A percentile compares a stretch with the other conserved stretches of the same genome.
Evolutionary conservation across 1,140 invertebrate genomes (phyloP).

Genomic region (Sipha flava): DNA sequence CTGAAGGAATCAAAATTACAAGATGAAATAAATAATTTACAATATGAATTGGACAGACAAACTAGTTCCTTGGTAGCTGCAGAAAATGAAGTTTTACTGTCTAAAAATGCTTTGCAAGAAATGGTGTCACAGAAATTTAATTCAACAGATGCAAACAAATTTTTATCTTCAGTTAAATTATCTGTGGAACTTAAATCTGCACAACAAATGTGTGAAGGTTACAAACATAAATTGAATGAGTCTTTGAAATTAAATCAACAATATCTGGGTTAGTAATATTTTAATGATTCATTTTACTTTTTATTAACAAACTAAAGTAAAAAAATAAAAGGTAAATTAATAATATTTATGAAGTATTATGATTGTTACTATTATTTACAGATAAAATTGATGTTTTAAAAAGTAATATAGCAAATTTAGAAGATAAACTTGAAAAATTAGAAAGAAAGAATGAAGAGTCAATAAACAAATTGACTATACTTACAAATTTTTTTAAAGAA

Average conservation of each 20-base stretch:
- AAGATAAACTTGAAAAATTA: background rate
- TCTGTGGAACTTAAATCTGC: constrained; percentile 15
- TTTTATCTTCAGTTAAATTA: background rate
- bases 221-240: background rate
- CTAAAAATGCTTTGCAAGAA: constrained; percentile 1
- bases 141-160: background rate
- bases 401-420: background rate
- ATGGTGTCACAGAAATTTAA: constrained; percentile 8
- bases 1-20: constrained; percentile 1
- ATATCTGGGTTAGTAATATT: background rate
- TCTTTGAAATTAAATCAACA: background rate
- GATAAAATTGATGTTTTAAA: constrained; percentile 5
- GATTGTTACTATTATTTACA: background rate
- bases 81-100: background rate
- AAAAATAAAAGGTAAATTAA: too few species aligned
- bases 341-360: too few species aligned
- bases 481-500: constrained; percentile 20
- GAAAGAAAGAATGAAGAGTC: background rate
- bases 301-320: background rate
- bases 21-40: background rate
- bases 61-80: background rate
- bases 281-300: background rate
- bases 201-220: background rate
- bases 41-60: background rate
- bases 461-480: constrained; percentile 1